phyloP scores from a whole-genome alignment of 2,113 vertebrate genomes.

The Corvus moneduloides region DNA sequence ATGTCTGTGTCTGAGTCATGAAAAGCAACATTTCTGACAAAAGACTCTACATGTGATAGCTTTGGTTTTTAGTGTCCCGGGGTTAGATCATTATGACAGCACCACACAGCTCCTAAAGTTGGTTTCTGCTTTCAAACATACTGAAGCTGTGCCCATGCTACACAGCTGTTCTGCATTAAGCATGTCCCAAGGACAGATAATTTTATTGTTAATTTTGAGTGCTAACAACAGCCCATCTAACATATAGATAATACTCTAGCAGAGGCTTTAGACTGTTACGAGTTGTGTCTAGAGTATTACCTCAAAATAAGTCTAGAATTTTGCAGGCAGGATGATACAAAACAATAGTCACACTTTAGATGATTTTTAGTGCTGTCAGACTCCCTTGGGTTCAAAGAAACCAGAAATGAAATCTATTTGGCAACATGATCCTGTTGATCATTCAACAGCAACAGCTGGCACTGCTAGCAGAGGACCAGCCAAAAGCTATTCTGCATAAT shows the following conservation, averaged over 20 bases:
- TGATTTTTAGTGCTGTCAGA: not conserved
- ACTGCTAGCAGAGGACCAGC: slow-evolving; percentile 21
- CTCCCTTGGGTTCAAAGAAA: not conserved
- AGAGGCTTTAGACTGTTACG: not conserved
- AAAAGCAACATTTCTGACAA: not conserved
- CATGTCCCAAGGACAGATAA: not conserved
- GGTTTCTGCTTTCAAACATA: not conserved
- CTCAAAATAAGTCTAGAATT: not conserved
- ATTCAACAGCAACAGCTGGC: slow-evolving; percentile 45
- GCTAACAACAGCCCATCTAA: not conserved
- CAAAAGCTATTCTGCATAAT: slow-evolving; percentile 49
- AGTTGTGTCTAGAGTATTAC: not conserved
- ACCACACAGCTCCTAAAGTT: not conserved
- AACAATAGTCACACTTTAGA: not conserved
- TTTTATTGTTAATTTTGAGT: not conserved
- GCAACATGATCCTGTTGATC: not conserved
- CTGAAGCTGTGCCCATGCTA: not conserved
- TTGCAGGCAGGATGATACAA: not conserved
- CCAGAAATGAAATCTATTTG: slow-evolving; percentile 13
- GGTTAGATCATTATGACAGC: not conserved
- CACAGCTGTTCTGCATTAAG: not conserved
- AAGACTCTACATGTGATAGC: not conserved
- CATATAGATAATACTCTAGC: not conserved
- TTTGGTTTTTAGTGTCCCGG: not conserved
- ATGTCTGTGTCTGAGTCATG: not conserved